phyloP scores from a whole-genome alignment of 2,888 invertebrate species.

The Nowickia ferox region DNA sequence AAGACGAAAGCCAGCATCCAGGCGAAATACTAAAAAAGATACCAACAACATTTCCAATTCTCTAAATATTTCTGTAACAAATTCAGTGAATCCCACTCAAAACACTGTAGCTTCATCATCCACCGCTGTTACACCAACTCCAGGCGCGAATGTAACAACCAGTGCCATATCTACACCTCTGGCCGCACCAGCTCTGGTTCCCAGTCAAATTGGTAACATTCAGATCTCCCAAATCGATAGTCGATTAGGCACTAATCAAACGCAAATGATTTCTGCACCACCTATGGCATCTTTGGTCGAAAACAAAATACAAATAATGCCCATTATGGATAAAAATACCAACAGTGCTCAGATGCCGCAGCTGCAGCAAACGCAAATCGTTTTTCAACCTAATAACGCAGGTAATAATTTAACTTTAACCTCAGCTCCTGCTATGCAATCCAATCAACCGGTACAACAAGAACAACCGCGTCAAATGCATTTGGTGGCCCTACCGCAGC shows the following conservation, averaged over 20 bases:
- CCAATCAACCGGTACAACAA: conserved; percentile 43
- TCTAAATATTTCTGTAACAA: conserved; percentile 6
- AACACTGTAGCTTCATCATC: conserved; percentile 44
- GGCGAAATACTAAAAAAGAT: conserved; percentile 81
- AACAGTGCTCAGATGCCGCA: conserved; percentile 61
- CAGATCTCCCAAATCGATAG: conserved; percentile 83
- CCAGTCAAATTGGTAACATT: conserved; percentile 83
- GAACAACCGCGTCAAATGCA: conserved; percentile 77
- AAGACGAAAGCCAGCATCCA: conserved; percentile 81
- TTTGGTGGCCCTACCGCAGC: conserved; percentile 77
- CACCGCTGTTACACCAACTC: conserved; percentile 60
- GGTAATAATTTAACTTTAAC: conserved; percentile 63
- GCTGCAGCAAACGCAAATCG: conserved; percentile 56
- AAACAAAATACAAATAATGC: conserved; percentile 83
- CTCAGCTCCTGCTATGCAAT: conserved; percentile 71
- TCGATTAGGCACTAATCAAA: conserved; percentile 74
- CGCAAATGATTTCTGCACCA: conserved; percentile 77
- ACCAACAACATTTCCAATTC: conserved; percentile 31
- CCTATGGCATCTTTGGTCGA: conserved; percentile 81
- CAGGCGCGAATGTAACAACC: conserved; percentile 71
- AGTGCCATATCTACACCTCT: conserved; percentile 72
- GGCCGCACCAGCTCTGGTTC: conserved; percentile 79
- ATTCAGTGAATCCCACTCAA: conserved; percentile 32
- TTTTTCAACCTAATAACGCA: conserved; percentile 61
- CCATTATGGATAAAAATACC: conserved; percentile 78